Evolutionary conservation across 1,140 invertebrate species (phyloP).

Genomic region (Lordiphosa collinella): DNA sequence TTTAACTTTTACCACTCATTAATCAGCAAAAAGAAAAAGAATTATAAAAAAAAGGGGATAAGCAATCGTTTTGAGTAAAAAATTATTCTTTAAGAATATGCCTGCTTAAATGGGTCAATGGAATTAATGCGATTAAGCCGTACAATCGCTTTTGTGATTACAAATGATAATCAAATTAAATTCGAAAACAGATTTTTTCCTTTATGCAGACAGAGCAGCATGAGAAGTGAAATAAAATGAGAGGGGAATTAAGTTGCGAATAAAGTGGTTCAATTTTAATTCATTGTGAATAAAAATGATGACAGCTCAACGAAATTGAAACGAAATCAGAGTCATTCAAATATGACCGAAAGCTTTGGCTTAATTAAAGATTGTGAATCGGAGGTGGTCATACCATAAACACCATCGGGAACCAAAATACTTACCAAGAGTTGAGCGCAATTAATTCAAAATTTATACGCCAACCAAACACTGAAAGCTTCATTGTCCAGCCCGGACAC

Average conservation of each 20-base stretch:
- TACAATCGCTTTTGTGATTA: slow-evolving; percentile 44
- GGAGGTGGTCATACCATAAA: background rate
- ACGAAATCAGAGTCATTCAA: slow-evolving; percentile 15
- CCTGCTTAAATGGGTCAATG: slow-evolving; percentile 44
- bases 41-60: slow-evolving; percentile 37
- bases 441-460: slow-evolving; percentile 73
- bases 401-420: slow-evolving; percentile 8
- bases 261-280: background rate
- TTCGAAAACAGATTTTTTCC: slow-evolving; percentile 34
- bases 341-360: slow-evolving; percentile 26
- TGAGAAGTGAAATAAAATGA: slow-evolving; percentile 1
- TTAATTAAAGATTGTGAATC: slow-evolving; percentile 19
- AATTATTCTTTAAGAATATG: slow-evolving; percentile 33
- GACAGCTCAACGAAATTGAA: slow-evolving; percentile 9
- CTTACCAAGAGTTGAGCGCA: slow-evolving; percentile 39
- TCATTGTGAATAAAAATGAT: slow-evolving; percentile 2
- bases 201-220: background rate
- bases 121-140: slow-evolving; percentile 52
- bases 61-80: slow-evolving; percentile 17
- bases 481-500: slow-evolving; percentile 26
- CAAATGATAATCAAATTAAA: slow-evolving; percentile 59
- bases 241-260: slow-evolving; percentile 2
- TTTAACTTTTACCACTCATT: slow-evolving; percentile 68
- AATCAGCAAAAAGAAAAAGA: slow-evolving; percentile 45
- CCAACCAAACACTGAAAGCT: slow-evolving; percentile 39